These are phyloP conservation scores for Endomychus coccineus DNA, from an alignment of 2,888 invertebrate genomes.

Conservation along the genomic window DNA sequence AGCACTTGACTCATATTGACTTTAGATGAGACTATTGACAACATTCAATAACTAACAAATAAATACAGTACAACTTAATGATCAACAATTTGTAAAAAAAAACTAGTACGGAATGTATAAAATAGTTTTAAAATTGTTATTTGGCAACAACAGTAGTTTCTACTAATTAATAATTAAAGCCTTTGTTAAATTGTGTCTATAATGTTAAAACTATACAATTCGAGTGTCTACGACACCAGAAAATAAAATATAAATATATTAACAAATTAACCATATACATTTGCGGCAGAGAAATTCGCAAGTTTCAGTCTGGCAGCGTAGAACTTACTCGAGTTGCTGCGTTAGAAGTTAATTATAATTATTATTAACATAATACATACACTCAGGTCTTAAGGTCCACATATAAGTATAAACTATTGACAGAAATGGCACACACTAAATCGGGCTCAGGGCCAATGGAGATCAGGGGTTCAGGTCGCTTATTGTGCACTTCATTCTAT, in stretches of 20 bases:
- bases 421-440: too few species aligned
- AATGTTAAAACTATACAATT: slow-evolving; percentile 28
- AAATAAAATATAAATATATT: slow-evolving; percentile 40
- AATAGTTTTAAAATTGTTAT: slow-evolving; percentile 44
- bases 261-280: slow-evolving; percentile 37
- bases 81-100: slow-evolving; percentile 31
- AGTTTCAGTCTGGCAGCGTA: slow-evolving; percentile 32
- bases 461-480: slow-evolving; percentile 30
- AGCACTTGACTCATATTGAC: slow-evolving; percentile 31
- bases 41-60: slow-evolving; percentile 21
- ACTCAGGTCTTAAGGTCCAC: neutral
- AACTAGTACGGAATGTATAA: slow-evolving; percentile 45
- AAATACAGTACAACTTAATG: slow-evolving; percentile 28
- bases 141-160: slow-evolving; percentile 44
- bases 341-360: too few species aligned
- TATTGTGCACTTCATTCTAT: slow-evolving; percentile 33
- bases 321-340: too few species aligned
- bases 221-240: slow-evolving; percentile 32
- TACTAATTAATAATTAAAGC: slow-evolving; percentile 41
- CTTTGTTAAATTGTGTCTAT: slow-evolving; percentile 38
- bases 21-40: slow-evolving; percentile 29
- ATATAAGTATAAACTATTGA: too few species aligned
- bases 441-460: too few species aligned
- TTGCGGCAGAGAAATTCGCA: slow-evolving; percentile 1
- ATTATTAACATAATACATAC: slow-evolving; percentile 16